Base-by-base conservation (phyloP, 2,888 invertebrate genomes). In the Criorhina ranunculi region DNA sequence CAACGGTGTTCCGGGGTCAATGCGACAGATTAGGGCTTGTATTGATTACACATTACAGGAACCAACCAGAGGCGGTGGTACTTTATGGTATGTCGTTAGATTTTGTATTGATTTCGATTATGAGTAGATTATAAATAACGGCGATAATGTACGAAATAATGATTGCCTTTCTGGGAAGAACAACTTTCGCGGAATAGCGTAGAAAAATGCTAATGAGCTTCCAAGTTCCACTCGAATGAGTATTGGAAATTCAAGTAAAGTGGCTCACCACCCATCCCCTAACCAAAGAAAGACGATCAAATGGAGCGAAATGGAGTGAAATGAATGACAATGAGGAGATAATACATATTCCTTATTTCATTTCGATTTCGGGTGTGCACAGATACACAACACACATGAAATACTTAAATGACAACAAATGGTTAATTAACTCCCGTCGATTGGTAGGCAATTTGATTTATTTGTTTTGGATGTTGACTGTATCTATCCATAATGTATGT, bases 381-480 rank as follows among this genome's bases (percentile, higher is more conserved):
- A 29, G 31, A 46, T 19, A 31, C n/a, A 51, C 29, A n/a, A 0
- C 40, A 33, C 31, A 8, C 46, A 12, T 33, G 19, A 53, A 15
- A 11, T 8, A 35, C n/a, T 53, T 7, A 67, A 67, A 55, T 44
- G 17, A 11, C 44, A 69, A 64, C 73, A 53, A 64, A 73, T 73
- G 62, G 62, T 73, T 73, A 73, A 73, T 73, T 73, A 73, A 73
- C 64, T 64, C 44, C 24, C 12, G 73, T 33, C 53, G 53, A 73
- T 64, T 73, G 73, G 44, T 40, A 72, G 31, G 60, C 51, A 72
- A 60, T 72, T 72, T 40, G 62, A 73, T 73, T 62, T 73, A 53
- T 73, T 73, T 73, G 37, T 31, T 53, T 53, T 9, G 15, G 24
- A 46, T 31, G 29, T n/a, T 31, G 12, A 12, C 5, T 29, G 3